phyloP scores from a whole-genome alignment of 2,888 invertebrate species.

The Girardia tigrina region DNA sequence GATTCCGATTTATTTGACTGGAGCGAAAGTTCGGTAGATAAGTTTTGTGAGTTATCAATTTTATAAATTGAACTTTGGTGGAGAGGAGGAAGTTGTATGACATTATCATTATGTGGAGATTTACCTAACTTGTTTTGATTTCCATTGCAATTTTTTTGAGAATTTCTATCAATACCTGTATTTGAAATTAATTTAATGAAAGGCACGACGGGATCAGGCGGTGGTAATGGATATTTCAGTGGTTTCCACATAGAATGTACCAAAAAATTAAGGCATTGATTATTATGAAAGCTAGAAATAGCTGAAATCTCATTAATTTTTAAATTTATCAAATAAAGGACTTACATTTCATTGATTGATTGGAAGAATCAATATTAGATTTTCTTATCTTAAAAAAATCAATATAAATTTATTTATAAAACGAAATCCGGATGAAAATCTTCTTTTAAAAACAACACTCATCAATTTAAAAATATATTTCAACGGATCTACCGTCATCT shows the following conservation, averaged over 20 bases:
- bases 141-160: not conserved
- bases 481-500: no score
- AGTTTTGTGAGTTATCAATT: not conserved
- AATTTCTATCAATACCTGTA: not conserved
- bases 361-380: no score
- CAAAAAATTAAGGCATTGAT: not conserved
- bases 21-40: not conserved
- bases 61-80: not conserved
- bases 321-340: no score
- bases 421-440: no score
- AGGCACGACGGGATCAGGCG: not conserved
- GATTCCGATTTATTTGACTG: not conserved
- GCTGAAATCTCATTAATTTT: no score
- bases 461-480: no score
- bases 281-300: not conserved
- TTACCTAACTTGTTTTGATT: not conserved
- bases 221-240: not conserved
- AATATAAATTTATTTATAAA: no score
- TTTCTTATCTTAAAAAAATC: no score
- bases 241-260: not conserved
- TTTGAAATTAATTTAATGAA: slow-evolving; percentile 8
- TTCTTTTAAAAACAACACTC: no score
- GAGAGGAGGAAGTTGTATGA: not conserved
- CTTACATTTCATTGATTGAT: no score
- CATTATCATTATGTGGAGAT: not conserved